Base-by-base conservation (phyloP, 2,797 vertebrate genomes). In the Chiroxiphia lanceolata region DNA sequence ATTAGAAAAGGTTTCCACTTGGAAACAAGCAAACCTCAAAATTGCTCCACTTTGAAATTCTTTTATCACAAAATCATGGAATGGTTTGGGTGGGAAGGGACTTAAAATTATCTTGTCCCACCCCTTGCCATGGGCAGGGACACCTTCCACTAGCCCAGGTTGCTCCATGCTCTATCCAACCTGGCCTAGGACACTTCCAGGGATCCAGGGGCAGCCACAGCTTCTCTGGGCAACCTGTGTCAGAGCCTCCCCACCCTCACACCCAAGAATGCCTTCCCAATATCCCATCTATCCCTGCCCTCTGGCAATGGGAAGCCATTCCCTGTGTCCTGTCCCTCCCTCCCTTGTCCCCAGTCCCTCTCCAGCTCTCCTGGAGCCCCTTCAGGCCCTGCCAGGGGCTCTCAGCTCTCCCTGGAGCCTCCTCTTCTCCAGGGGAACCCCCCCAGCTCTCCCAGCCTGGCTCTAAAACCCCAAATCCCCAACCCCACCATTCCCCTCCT, bases 71-170 rank as follows among this genome's bases (percentile, higher is more conserved):
- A 44, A 65, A 84, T 48, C 19, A 6, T 13, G 9, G 42, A 31
- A 3, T 9, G 31, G 4, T 16, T 31, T 48, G 42, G 16, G 31
- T 16, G 21, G 42, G 31, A 16, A 34, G 5, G 29, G 23, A 40
- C 5, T 8, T 38, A 38, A 38, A 38, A 38, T 56, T 2, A 47
- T 2, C 18, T 12, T 6, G 12, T 2, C 3, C 68, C 48, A 17
- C 2, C 14, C 26, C 26, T 1, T 1, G 56, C 56, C 56, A 26
- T 3, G 25, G 34, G 23, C 42, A 67, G 27, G 34, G 77, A 48
- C 64, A 48, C 1, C 11, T 81, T 3, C 53, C 34, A 18, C 5
- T 0, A 0, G 14, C 29, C 77, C 77, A 57, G 42, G 1, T 13
- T 23, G 45, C 21, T 47, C 76, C 38, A 38, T 38, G 38, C 38